These are phyloP conservation scores for Hetaerina titia DNA, from an alignment of 2,888 invertebrate species.

Conservation along the genomic window DNA sequence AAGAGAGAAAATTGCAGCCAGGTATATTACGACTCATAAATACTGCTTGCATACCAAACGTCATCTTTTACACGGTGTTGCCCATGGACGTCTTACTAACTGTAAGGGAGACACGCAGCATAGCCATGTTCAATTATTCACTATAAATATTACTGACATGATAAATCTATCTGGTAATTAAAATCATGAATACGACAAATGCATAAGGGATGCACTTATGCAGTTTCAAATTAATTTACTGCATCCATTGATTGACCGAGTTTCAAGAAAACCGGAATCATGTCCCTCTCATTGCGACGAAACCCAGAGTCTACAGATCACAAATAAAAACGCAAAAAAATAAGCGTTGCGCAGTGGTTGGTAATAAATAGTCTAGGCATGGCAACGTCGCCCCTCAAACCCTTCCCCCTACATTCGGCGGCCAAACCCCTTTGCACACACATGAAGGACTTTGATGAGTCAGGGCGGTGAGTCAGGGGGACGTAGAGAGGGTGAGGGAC, in stretches of 20 bases:
- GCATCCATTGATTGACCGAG: neutral
- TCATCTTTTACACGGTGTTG: too few relatives aligned
- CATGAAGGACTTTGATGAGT: conserved; percentile 43
- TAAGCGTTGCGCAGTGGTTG: neutral
- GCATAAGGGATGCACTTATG: too few relatives aligned
- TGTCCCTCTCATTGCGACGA: neutral
- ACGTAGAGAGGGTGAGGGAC: neutral
- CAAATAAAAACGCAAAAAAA: neutral
- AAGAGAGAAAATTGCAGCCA: too few relatives aligned
- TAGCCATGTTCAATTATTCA: too few relatives aligned
- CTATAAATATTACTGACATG: too few relatives aligned
- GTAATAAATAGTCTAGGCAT: conserved; percentile 27
- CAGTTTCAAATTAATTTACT: too few relatives aligned
- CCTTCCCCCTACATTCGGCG: neutral
- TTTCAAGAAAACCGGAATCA: neutral
- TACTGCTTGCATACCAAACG: too few relatives aligned
- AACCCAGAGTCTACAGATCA: neutral
- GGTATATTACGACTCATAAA: too few relatives aligned
- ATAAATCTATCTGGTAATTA: too few relatives aligned
- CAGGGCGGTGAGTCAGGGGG: conserved; percentile 63
- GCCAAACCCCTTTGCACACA: conserved; percentile 23
- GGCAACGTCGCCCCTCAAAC: conserved; percentile 24
- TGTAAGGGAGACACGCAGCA: too few relatives aligned
- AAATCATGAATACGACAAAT: too few relatives aligned
- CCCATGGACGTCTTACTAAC: too few relatives aligned